Evolutionary conservation across 2,797 vertebrate species (phyloP).

Genomic region (Sparidentex hasta): DNA sequence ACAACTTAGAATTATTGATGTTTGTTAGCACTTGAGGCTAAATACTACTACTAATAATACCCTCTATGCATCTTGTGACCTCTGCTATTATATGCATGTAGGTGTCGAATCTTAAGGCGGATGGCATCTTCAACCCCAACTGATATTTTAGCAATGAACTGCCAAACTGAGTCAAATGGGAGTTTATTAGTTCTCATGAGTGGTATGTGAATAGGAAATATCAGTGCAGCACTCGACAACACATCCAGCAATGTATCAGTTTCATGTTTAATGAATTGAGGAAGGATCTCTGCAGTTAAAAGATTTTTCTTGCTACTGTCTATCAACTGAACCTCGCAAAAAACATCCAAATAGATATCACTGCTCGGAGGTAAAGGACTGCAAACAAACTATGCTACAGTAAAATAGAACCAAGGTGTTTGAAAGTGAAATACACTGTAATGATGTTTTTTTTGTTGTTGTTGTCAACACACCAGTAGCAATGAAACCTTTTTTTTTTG

Average conservation of each 20-base stretch:
- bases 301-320: constrained; percentile 66
- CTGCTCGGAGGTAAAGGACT: constrained; percentile 47
- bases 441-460: constrained; percentile 54
- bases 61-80: neutral
- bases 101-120: constrained; percentile 5
- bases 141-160: constrained; percentile 64
- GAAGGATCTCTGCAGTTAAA: constrained; percentile 74
- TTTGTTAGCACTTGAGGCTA: constrained; percentile 1
- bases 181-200: constrained; percentile 78
- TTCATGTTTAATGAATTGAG: constrained; percentile 78
- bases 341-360: constrained; percentile 59
- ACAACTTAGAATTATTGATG: neutral
- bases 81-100: constrained; percentile 2
- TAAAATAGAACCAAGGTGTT: constrained; percentile 76
- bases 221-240: constrained; percentile 84
- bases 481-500: constrained; percentile 77
- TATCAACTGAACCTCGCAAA: constrained; percentile 67
- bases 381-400: constrained; percentile 77
- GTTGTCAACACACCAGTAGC: constrained; percentile 87
- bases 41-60: constrained; percentile 10
- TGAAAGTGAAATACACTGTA: constrained; percentile 74
- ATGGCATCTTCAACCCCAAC: constrained; percentile 36
- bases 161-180: constrained; percentile 78
- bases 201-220: constrained; percentile 81
- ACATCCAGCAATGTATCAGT: constrained; percentile 79